Percentiles rank a stretch among this genome's conserved stretches.
Conservation (phyloP, 1,140 invertebrate genomes). For the Branchinecta lynchi region DNA sequence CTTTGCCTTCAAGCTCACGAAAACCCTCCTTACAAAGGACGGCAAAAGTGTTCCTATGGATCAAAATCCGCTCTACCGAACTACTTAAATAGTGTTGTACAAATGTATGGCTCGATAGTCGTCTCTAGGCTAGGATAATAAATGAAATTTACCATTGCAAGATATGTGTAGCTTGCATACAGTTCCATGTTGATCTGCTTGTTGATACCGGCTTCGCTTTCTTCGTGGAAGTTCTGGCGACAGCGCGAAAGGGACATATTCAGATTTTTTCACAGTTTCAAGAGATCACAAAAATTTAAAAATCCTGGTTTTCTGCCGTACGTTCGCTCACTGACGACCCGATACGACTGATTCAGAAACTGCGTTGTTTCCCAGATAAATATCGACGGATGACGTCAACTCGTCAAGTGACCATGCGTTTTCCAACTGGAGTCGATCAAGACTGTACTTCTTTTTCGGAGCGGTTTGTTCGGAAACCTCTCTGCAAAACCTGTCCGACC, state of each 20-base stretch:
- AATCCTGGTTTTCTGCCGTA: not conserved
- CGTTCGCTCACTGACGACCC: slow-evolving; percentile 22
- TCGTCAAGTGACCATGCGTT: not conserved
- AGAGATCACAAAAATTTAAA: not conserved
- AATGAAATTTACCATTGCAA: slow-evolving; percentile 35
- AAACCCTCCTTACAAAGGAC: too few species aligned
- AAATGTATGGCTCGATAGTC: not conserved
- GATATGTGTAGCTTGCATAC: slow-evolving; percentile 41
- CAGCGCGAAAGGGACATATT: slow-evolving; percentile 12
- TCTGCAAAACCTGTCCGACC: not conserved
- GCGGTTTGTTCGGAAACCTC: not conserved
- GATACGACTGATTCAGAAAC: slow-evolving; percentile 13
- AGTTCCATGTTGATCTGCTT: slow-evolving; percentile 47
- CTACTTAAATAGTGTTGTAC: not conserved
- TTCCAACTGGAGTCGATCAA: not conserved
- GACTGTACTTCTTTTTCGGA: not conserved
- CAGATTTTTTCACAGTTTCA: not conserved
- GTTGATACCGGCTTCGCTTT: slow-evolving; percentile 39
- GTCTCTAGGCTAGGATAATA: not conserved
- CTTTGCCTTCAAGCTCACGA: too few species aligned
- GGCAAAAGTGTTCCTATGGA: not conserved
- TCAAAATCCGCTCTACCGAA: not conserved
- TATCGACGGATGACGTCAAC: not conserved
- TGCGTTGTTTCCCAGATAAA: not conserved
- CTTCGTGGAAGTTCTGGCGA: slow-evolving; percentile 39